A percentile compares a stretch with the other conserved stretches of the same genome.
phyloP scores from a whole-genome alignment of 2,888 invertebrate species.

The Ryuthela nishihirai region DNA sequence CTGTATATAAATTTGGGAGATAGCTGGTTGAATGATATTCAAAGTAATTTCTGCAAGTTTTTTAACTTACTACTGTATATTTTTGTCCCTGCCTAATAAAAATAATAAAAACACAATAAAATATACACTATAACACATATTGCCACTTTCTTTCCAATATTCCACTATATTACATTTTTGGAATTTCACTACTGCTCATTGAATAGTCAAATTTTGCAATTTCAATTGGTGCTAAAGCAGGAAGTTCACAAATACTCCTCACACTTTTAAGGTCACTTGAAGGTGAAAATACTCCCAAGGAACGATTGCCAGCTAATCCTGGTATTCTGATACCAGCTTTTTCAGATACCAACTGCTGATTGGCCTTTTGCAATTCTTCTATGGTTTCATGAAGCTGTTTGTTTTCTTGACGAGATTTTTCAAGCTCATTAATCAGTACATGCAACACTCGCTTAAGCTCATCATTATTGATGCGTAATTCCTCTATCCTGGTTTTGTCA shows the following conservation, averaged over 20 bases:
- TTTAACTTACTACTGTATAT: no score
- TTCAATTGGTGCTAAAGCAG: slow-evolving; percentile 60
- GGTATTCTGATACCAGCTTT: background rate
- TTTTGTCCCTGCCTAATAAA: no score
- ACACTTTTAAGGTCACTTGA: slow-evolving; percentile 45
- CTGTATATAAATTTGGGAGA: no score
- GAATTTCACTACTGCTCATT: no score
- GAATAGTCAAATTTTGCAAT: slow-evolving; percentile 62
- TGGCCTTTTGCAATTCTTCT: background rate
- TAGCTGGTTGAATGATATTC: no score
- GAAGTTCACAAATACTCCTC: slow-evolving; percentile 48
- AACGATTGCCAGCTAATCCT: slow-evolving; percentile 14
- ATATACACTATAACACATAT: no score
- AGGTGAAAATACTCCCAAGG: slow-evolving; percentile 40
- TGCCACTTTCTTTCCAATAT: no score
- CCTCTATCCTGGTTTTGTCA: slow-evolving; percentile 46
- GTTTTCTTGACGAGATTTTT: slow-evolving; percentile 35
- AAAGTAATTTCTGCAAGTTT: no score
- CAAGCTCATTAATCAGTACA: slow-evolving; percentile 45
- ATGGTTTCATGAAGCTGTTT: slow-evolving; percentile 7
- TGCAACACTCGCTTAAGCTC: slow-evolving; percentile 46
- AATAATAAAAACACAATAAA: no score
- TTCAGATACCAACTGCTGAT: background rate
- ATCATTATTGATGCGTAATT: slow-evolving; percentile 46
- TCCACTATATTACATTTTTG: no score